Conservation (phyloP, 1,140 invertebrate genomes). For the Bombus pascuorum region DNA sequence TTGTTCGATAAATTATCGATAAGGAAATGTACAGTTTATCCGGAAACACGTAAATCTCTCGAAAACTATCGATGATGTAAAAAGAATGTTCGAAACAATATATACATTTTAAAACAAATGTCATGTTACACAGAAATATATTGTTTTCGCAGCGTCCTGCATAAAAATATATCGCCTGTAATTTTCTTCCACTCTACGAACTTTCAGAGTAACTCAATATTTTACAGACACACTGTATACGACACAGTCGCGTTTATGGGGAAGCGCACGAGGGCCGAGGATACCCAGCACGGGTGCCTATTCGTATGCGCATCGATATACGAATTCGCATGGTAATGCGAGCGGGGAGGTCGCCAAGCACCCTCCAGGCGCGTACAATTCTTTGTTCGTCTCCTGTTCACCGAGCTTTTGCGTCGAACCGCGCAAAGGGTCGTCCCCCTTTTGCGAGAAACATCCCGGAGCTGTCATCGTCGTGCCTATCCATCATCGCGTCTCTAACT, state of each 20-base stretch:
- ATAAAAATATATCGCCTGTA: neutral
- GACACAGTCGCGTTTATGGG: neutral
- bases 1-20: neutral
- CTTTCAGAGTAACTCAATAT: neutral
- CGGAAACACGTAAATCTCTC: no score
- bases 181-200: neutral
- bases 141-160: no score
- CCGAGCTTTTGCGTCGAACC: neutral
- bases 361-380: conserved; percentile 35
- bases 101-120: no score
- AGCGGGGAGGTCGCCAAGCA: conserved; percentile 13
- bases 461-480: neutral
- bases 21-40: neutral
- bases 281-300: conserved; percentile 22
- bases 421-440: neutral
- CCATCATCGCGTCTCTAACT: neutral
- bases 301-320: conserved; percentile 55
- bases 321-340: conserved; percentile 61
- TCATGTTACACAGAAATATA: no score
- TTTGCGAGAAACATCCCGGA: no score
- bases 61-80: no score
- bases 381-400: conserved; percentile 8
- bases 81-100: no score
- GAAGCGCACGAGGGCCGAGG: neutral
- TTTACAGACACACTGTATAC: neutral